These are phyloP conservation scores for Tapera naevia DNA, from an alignment of 2,797 vertebrate genomes.

Conservation along the genomic window DNA sequence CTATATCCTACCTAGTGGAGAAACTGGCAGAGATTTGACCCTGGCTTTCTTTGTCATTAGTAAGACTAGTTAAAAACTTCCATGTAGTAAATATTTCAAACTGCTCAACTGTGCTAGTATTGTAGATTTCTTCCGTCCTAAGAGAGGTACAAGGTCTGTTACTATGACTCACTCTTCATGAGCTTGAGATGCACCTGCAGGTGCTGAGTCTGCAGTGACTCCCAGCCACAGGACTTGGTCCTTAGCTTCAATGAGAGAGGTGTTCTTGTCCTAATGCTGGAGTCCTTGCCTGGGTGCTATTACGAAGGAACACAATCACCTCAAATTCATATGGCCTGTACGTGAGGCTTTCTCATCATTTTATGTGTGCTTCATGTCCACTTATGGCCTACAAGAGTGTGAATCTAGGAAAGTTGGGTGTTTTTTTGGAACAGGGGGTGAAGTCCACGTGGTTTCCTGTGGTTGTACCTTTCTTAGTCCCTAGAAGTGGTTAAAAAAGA, in stretches of 20 bases:
- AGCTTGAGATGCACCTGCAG: background rate
- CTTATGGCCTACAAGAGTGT: background rate
- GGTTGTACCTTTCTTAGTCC: background rate
- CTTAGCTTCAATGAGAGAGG: background rate
- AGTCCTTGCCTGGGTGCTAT: background rate
- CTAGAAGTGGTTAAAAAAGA: background rate
- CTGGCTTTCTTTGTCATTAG: background rate
- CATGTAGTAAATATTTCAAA: background rate
- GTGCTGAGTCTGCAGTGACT: rapidly evolving
- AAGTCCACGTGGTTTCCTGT: background rate
- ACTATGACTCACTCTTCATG: background rate
- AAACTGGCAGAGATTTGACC: background rate
- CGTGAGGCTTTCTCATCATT: background rate
- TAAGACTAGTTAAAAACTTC: background rate
- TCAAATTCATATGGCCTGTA: background rate
- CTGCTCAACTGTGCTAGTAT: background rate
- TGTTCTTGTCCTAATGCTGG: background rate
- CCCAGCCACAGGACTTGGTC: background rate
- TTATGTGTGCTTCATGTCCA: rapidly evolving
- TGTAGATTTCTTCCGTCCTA: background rate
- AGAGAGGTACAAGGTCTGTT: background rate
- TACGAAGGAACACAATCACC: background rate
- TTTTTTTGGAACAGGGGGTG: background rate
- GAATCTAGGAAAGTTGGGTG: background rate
- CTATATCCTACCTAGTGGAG: background rate